Conservation (phyloP, 2,888 invertebrate species). For the Vanessa cardui region DNA sequence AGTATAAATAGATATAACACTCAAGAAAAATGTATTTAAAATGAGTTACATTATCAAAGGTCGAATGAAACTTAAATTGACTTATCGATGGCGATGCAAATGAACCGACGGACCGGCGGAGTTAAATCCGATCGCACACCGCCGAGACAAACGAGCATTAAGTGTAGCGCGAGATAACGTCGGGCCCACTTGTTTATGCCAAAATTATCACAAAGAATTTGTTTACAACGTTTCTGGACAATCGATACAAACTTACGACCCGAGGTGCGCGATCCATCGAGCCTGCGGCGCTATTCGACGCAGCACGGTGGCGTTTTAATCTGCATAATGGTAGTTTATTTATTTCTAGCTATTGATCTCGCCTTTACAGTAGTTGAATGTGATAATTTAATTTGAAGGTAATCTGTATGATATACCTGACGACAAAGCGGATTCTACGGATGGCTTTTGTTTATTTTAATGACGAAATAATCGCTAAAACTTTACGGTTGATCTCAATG, state of each 20-base stretch:
- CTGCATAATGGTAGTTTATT: background rate
- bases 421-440: too few species aligned
- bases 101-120: background rate
- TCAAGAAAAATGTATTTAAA: background rate
- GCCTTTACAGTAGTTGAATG: too few species aligned
- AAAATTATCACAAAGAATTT: slow-evolving; percentile 4
- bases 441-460: too few species aligned
- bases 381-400: too few species aligned
- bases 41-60: background rate
- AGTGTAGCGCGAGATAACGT: slow-evolving; percentile 9
- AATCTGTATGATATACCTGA: too few species aligned
- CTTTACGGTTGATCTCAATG: background rate
- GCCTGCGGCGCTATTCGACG: background rate
- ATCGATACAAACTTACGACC: background rate
- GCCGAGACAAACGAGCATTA: slow-evolving; percentile 20
- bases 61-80: background rate
- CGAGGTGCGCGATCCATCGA: background rate
- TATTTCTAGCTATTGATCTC: too few species aligned
- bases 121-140: background rate
- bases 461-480: too few species aligned
- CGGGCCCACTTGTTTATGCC: background rate
- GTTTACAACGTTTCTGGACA: background rate
- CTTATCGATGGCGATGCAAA: slow-evolving; percentile 1
- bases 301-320: background rate
- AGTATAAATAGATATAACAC: background rate